A percentile compares a stretch with the other conserved stretches of the same genome.
These are phyloP conservation scores for Xestia c-nigrum DNA, from an alignment of 2,888 invertebrate genomes.

Conservation along the genomic window DNA sequence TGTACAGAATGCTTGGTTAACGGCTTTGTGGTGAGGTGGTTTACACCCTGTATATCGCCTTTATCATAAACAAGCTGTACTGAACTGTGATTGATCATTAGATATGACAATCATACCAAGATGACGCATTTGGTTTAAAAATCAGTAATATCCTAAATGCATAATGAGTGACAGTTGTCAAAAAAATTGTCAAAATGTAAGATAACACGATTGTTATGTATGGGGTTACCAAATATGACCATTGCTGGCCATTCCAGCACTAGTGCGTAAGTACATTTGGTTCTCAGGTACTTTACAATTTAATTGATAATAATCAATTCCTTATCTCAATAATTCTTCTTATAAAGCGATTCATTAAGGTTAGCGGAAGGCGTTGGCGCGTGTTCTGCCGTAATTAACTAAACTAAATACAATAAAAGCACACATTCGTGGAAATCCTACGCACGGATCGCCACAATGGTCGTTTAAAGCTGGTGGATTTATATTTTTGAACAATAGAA, in stretches of 20 bases:
- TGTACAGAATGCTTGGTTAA: too few species aligned
- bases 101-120: neutral
- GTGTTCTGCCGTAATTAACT: constrained; percentile 77
- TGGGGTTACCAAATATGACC: neutral
- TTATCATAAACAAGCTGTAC: neutral
- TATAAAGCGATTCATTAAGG: constrained; percentile 49
- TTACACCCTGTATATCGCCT: too few species aligned
- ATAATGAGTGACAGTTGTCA: neutral
- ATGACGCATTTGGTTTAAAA: neutral
- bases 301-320: constrained; percentile 6
- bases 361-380: constrained; percentile 70
- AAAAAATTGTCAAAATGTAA: neutral
- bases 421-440: constrained; percentile 65
- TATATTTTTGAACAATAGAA: neutral
- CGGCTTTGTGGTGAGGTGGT: too few species aligned
- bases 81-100: neutral
- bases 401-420: constrained; percentile 71
- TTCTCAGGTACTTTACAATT: neutral
- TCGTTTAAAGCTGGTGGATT: constrained; percentile 17
- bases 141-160: neutral
- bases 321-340: constrained; percentile 34
- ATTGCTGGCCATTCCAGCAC: neutral
- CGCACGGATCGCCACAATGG: constrained; percentile 63
- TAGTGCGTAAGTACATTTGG: neutral
- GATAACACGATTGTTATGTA: neutral